These are phyloP conservation scores for Trichonephila clavipes DNA, from an alignment of 1,140 invertebrate species.

Conservation along the genomic window DNA sequence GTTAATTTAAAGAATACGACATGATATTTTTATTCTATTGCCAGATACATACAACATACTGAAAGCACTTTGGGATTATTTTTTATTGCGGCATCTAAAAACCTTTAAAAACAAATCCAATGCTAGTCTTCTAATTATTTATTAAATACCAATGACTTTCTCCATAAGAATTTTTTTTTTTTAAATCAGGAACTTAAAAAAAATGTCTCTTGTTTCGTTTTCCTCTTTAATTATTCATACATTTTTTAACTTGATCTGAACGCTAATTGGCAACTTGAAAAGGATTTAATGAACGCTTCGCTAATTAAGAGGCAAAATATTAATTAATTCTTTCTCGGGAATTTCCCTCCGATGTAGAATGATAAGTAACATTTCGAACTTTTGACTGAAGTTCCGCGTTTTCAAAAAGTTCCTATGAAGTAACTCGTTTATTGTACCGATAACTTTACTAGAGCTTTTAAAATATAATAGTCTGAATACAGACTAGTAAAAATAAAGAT, in stretches of 20 bases:
- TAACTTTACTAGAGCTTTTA: no score
- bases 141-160: conserved; percentile 37
- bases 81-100: neutral
- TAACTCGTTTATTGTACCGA: neutral
- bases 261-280: conserved; percentile 41
- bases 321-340: conserved; percentile 32
- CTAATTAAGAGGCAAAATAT: conserved; percentile 44
- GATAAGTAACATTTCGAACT: neutral
- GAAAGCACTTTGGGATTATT: neutral
- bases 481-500: no score
- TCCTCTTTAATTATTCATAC: neutral
- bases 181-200: neutral
- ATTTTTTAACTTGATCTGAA: neutral
- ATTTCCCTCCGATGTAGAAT: neutral
- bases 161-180: neutral
- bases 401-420: no score
- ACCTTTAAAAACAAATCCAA: neutral
- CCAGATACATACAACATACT: neutral
- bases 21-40: no score
- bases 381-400: neutral
- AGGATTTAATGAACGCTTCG: neutral
- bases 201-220: neutral
- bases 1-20: neutral
- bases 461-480: no score
- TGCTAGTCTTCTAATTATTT: conserved; percentile 28